phyloP scores from a whole-genome alignment of 2,888 invertebrate species.

The Ryuthela nishihirai region DNA sequence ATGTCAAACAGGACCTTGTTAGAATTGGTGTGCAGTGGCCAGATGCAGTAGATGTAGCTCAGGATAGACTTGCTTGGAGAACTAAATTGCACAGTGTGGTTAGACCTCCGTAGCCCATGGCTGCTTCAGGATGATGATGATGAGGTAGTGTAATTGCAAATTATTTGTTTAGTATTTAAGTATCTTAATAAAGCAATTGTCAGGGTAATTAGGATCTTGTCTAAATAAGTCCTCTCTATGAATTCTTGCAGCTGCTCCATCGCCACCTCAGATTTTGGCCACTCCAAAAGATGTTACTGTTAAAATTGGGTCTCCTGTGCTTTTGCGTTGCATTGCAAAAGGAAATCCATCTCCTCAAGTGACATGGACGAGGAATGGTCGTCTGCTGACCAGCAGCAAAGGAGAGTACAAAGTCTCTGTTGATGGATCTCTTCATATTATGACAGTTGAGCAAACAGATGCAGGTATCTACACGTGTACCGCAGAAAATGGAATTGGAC shows the following conservation, averaged over 20 bases:
- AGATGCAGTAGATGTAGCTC: too few species aligned
- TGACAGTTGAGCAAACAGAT: constrained; percentile 59
- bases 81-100: too few species aligned
- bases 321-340: constrained; percentile 44
- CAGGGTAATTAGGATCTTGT: too few species aligned
- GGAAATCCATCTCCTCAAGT: constrained; percentile 41
- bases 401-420: constrained; percentile 38
- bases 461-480: constrained; percentile 80
- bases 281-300: constrained; percentile 39
- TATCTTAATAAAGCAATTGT: too few species aligned
- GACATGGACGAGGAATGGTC: constrained; percentile 48
- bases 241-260: constrained; percentile 7
- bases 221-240: too few species aligned
- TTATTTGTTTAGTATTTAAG: too few species aligned
- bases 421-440: constrained; percentile 55
- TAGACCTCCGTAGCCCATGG: too few species aligned
- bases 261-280: constrained; percentile 14
- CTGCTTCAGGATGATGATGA: too few species aligned
- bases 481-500: constrained; percentile 64
- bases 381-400: constrained; percentile 22
- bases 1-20: too few species aligned
- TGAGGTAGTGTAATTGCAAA: too few species aligned
- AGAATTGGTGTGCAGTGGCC: too few species aligned
- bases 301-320: constrained; percentile 43
- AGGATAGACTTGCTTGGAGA: too few species aligned